phyloP scores from a whole-genome alignment of 2,113 vertebrate genomes.

The Microcebus griseorufus region DNA sequence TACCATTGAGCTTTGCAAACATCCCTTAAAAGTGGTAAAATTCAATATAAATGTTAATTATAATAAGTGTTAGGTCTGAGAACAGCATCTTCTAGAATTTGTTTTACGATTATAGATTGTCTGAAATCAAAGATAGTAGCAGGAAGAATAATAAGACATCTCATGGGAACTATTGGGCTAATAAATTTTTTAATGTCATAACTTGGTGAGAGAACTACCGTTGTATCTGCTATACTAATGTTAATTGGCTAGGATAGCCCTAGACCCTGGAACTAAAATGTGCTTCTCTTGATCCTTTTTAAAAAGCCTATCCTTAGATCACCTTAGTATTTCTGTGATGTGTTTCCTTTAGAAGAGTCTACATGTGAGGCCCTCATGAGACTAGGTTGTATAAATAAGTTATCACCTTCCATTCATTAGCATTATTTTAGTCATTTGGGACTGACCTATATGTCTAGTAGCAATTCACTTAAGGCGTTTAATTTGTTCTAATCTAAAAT shows the following conservation, averaged over 20 bases:
- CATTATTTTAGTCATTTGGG: not conserved
- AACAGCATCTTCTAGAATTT: not conserved
- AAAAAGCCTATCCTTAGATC: not conserved
- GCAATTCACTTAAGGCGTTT: not conserved
- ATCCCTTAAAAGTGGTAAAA: not conserved
- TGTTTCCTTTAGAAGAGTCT: not conserved
- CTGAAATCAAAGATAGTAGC: not conserved
- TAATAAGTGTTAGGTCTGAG: not conserved
- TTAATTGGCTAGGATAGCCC: not conserved
- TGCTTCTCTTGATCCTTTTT: not conserved
- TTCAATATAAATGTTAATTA: not conserved
- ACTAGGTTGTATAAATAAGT: not conserved
- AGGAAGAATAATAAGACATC: not conserved
- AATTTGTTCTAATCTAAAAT: not conserved
- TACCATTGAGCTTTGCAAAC: not conserved
- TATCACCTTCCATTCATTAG: not conserved
- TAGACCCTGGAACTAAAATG: not conserved
- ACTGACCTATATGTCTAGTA: not conserved
- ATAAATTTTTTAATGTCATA: not conserved
- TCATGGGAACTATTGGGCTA: not conserved
- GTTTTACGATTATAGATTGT: not conserved
- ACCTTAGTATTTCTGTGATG: not conserved
- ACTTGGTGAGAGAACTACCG: not conserved
- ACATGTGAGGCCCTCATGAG: not conserved
- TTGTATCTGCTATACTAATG: rapidly evolving